Percentiles rank a stretch among this genome's conserved stretches.
phyloP scores from a whole-genome alignment of 2,888 invertebrate species.

The Hipparchia semele region DNA sequence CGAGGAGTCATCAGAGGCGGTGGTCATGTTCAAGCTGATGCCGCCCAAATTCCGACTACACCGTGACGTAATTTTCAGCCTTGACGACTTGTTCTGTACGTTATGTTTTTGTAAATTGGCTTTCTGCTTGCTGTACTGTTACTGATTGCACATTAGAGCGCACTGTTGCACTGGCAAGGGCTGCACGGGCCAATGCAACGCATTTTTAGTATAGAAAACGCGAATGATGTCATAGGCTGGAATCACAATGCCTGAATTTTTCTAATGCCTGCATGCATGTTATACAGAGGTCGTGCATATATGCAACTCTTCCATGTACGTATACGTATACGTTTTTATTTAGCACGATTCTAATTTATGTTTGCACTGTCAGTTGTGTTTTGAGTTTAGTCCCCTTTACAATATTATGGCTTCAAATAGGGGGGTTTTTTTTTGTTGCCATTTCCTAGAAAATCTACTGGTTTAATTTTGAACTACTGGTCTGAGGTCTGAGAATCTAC shows the following conservation, averaged over 20 bases:
- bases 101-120: conserved; percentile 24
- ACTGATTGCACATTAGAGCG: background rate
- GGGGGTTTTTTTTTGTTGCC: background rate
- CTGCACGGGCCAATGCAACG: background rate
- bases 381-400: background rate
- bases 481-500: too few relatives aligned
- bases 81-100: conserved; percentile 75
- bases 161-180: background rate
- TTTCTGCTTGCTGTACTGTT: background rate
- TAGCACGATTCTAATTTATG: background rate
- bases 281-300: background rate
- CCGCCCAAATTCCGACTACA: conserved; percentile 74
- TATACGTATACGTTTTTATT: background rate
- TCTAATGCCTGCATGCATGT: background rate
- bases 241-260: background rate
- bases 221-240: background rate
- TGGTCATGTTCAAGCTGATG: conserved; percentile 69
- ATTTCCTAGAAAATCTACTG: too few relatives aligned
- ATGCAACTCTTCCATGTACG: too few relatives aligned
- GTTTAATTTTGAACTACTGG: too few relatives aligned
- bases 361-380: background rate
- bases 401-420: background rate
- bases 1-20: conserved; percentile 48
- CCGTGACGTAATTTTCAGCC: conserved; percentile 74
- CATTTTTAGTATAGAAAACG: background rate